Conservation (phyloP, 2,888 invertebrate genomes). For the Rhingia campestris region DNA sequence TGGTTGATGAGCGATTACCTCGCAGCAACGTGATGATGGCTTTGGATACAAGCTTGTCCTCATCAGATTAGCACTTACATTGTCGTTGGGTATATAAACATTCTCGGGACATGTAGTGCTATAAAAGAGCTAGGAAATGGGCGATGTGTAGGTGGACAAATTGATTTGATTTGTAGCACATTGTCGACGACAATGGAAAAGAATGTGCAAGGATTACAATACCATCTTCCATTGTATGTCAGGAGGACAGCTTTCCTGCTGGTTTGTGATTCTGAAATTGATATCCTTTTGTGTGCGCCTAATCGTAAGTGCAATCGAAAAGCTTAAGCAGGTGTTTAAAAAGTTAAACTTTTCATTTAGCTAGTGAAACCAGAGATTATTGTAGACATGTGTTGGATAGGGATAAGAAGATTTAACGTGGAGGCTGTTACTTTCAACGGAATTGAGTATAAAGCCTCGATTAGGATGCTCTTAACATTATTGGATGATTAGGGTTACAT, state of each 20-base stretch:
- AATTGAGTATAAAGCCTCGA: no score
- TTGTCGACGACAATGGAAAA: neutral
- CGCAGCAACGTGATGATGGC: constrained; percentile 10
- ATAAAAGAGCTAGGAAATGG: constrained; percentile 6
- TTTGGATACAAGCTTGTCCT: constrained; percentile 29
- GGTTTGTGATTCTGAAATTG: neutral
- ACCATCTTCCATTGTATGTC: neutral
- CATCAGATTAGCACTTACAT: constrained; percentile 48
- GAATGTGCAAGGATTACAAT: neutral
- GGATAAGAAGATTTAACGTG: no score
- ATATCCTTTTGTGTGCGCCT: neutral
- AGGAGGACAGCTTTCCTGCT: neutral
- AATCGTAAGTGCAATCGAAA: neutral
- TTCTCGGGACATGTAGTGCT: neutral
- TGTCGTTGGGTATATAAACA: constrained; percentile 17
- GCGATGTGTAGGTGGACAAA: constrained; percentile 20
- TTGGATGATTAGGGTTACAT: no score
- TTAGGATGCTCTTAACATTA: no score
- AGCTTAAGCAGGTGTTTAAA: neutral
- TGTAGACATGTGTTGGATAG: no score
- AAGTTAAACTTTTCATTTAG: no score
- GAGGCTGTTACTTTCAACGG: no score
- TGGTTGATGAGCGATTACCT: constrained; percentile 17
- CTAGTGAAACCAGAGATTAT: no score
- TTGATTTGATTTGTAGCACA: constrained; percentile 51